Percentiles rank a stretch among this genome's conserved stretches.
Conservation (phyloP, 2,797 vertebrate species). For the Gymnothorax reevesii region DNA sequence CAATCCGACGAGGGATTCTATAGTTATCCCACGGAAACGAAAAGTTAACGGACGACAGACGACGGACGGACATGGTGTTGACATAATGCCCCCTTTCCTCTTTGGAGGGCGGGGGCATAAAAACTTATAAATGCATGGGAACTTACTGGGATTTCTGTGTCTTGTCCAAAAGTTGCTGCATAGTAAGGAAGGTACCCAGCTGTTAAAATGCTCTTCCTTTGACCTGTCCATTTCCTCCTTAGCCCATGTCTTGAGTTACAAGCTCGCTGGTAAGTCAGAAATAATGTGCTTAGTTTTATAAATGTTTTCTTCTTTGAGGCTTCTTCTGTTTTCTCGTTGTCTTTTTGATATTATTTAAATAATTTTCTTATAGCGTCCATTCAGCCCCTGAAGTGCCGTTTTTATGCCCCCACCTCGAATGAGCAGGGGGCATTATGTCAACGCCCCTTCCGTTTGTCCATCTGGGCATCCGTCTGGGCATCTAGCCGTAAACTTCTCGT, state of each 20-base stretch:
- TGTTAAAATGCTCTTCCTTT: not conserved
- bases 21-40: no score
- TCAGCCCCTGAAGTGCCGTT: no score
- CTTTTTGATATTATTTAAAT: not conserved
- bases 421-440: no score
- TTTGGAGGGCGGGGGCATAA: no score
- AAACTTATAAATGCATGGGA: conserved; percentile 2
- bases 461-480: no score
- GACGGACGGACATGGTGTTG: no score
- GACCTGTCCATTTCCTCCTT: not conserved
- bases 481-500: no score
- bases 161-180: conserved; percentile 22
- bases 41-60: no score
- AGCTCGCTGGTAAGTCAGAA: not conserved
- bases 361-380: conserved; percentile 13
- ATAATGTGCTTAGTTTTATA: not conserved
- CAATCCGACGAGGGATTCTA: no score
- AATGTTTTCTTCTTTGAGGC: not conserved
- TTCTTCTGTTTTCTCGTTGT: not conserved
- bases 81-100: no score
- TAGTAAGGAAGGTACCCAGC: conserved; percentile 16
- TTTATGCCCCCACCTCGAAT: no score
- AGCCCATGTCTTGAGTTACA: not conserved
- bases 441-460: no score
- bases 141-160: not conserved